Percentiles rank a stretch among this genome's conserved stretches.
Conservation (phyloP, 2,797 vertebrate species). For the Graptemys geographica region DNA sequence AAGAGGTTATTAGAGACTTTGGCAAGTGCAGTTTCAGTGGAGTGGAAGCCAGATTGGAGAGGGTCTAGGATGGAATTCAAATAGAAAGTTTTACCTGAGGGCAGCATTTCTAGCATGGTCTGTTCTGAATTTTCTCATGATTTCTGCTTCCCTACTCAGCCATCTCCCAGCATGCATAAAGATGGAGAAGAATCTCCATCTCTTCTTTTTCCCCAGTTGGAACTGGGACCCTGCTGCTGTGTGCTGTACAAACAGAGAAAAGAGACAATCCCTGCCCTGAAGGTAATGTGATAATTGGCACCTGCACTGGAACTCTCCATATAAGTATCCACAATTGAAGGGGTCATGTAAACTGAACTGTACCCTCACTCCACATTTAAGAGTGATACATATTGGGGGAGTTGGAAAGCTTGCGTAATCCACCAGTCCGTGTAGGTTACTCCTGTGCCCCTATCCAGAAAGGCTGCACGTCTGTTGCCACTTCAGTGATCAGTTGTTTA, state of each 20-base stretch:
- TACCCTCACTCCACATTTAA: background rate
- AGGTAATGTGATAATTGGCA: background rate
- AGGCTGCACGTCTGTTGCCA: background rate
- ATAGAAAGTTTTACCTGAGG: slow-evolving; percentile 61
- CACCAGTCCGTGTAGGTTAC: background rate
- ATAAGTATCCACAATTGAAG: background rate
- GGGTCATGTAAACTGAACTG: rapidly evolving
- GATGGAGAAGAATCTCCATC: slow-evolving; percentile 1
- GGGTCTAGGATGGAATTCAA: slow-evolving; percentile 29
- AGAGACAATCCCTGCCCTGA: background rate
- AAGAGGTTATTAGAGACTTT: background rate
- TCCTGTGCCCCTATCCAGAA: background rate
- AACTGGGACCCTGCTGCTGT: background rate
- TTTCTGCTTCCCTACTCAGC: slow-evolving; percentile 56
- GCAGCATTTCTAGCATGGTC: slow-evolving; percentile 59
- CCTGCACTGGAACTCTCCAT: background rate
- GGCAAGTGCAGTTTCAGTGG: background rate
- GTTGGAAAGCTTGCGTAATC: background rate
- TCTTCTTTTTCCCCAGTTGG: background rate
- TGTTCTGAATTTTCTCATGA: slow-evolving; percentile 54
- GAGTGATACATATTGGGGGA: background rate
- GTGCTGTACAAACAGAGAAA: background rate
- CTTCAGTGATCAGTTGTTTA: background rate
- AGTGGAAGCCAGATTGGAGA: background rate
- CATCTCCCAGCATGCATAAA: slow-evolving; percentile 14